Evolutionary conservation across 2,113 vertebrate genomes (phyloP).

Genomic region (Phrynosoma blainvillii): DNA sequence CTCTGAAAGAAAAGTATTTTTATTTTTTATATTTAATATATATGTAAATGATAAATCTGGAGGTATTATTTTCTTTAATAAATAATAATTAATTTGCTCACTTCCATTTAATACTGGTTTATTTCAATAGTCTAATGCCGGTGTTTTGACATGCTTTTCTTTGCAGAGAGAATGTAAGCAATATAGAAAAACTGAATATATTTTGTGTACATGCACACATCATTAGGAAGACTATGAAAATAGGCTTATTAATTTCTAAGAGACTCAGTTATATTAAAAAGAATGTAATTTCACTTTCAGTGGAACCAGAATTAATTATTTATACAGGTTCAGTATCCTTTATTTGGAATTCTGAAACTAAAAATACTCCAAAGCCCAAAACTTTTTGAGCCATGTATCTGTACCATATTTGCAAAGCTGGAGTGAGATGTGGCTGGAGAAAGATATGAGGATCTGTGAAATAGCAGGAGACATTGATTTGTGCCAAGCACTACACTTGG

Average conservation of each 20-base stretch:
- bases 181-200: not conserved
- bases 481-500: too few relatives aligned
- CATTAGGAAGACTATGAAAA: slow-evolving; percentile 10
- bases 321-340: not conserved
- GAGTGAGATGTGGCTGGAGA: too few relatives aligned
- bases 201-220: not conserved
- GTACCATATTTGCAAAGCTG: too few relatives aligned
- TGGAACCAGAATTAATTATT: slow-evolving; percentile 36
- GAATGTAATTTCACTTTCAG: slow-evolving; percentile 12
- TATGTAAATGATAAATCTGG: not conserved
- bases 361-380: too few relatives aligned
- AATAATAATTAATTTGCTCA: slow-evolving; percentile 26
- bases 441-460: too few relatives aligned
- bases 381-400: too few relatives aligned
- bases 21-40: not conserved
- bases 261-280: slow-evolving; percentile 9
- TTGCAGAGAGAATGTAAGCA: slow-evolving; percentile 33
- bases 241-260: slow-evolving; percentile 1
- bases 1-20: not conserved
- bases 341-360: too few relatives aligned
- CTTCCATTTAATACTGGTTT: slow-evolving; percentile 3
- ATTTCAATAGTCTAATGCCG: slow-evolving; percentile 42
- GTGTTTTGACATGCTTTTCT: slow-evolving; percentile 14
- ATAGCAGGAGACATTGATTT: too few relatives aligned
- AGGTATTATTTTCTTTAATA: not conserved